Base-by-base conservation (phyloP, 2,113 vertebrate species). In the Leucoraja erinaceus region DNA sequence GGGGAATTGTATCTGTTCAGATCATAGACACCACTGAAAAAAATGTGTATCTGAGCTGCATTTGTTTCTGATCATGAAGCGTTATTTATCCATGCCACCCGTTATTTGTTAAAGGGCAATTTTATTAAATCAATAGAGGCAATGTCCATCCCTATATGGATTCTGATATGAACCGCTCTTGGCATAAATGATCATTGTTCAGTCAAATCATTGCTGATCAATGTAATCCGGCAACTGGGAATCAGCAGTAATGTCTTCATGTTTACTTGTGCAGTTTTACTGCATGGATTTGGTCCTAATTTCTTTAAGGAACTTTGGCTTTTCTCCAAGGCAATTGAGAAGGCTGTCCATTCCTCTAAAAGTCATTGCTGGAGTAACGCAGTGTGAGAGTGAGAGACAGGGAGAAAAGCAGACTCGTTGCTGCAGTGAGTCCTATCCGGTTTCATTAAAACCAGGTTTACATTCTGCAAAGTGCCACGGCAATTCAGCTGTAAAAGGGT, bases 301-400 rank as follows among this genome's bases (percentile, higher is more conserved):
- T 93, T 94, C 94, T 94, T 93, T 93, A 90, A 94, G 59, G 93
- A 93, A 90, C 94, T 94, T 94, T 94, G 95, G 94, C 94, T 95
- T 95, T 95, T 93, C 94, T 94, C 93, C 95, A 94, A 94, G 95
- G 95, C 70, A 95, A 95, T 94, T 61, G 14, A 94, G 83, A 93
- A 6, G 72, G 94, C 93, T 94, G 95, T 95, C 95, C 95, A 94
- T 93, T 93, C 94, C 56, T 86, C 95, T 95, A 93, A 95, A 94
- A 94, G 95, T 75, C 94, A 94, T 94, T 94, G 93, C 94, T 94
- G 28, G 28, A 31, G 63, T 31, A 20, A 74, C 54, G 38, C 18
- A 91, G 66, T 91, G 22, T 54, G 66, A 91, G 31, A 72, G 10
- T 28, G 20, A 91, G 90, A 91, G 38, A 72, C 68, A 91, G 63